These are phyloP conservation scores for Drosophila serrata DNA, from an alignment of 1,140 invertebrate species.

Conservation along the genomic window DNA sequence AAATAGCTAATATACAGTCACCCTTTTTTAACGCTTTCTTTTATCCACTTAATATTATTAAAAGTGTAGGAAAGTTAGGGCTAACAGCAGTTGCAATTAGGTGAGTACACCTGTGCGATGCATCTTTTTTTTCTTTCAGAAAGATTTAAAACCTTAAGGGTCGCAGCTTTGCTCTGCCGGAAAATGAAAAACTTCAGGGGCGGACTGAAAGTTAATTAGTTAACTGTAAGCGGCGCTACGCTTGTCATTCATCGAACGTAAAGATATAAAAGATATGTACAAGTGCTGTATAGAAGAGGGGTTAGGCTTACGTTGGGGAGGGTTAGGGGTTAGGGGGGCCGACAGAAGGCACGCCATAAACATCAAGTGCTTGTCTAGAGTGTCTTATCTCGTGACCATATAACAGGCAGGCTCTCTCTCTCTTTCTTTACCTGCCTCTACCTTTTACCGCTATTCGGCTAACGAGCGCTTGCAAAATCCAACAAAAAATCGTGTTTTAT, in stretches of 20 bases:
- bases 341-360: constrained; percentile 44
- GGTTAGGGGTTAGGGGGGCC: not conserved
- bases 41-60: not conserved
- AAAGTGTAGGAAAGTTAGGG: not conserved
- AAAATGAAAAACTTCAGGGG: constrained; percentile 26
- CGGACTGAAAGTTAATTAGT: constrained; percentile 55
- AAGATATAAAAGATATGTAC: constrained; percentile 28
- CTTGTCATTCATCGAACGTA: constrained; percentile 50
- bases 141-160: not conserved
- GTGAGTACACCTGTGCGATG: too few species aligned
- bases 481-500: constrained; percentile 17
- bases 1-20: not conserved
- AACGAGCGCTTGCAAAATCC: constrained; percentile 57
- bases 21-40: not conserved
- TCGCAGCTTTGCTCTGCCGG: not conserved
- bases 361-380: constrained; percentile 67
- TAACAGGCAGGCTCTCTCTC: constrained; percentile 49
- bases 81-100: not conserved
- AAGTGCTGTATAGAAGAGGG: constrained; percentile 5
- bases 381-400: constrained; percentile 75
- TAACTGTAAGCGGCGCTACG: constrained; percentile 51
- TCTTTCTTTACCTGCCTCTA: not conserved
- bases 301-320: not conserved
- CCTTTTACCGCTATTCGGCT: constrained; percentile 54
- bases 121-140: too few species aligned